These are phyloP conservation scores for Labeo calbasu DNA, from an alignment of 2,797 vertebrate species.

Conservation along the genomic window DNA sequence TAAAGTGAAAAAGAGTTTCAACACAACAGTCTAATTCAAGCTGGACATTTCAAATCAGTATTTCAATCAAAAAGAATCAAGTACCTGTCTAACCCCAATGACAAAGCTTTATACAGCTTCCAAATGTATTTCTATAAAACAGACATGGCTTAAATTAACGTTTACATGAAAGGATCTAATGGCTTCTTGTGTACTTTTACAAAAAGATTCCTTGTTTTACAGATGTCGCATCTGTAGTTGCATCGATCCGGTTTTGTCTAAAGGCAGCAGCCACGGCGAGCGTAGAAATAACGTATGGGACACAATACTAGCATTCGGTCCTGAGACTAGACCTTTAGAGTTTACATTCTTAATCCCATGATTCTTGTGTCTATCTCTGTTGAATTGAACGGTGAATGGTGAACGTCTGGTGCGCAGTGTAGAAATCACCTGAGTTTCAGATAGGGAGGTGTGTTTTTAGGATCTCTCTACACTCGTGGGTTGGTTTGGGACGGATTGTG, in stretches of 20 bases:
- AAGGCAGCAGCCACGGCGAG: conserved; percentile 61
- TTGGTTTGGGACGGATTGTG: conserved; percentile 38
- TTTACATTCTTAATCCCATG: conserved; percentile 71
- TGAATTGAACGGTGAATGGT: conserved; percentile 58
- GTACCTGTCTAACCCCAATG: conserved; percentile 65
- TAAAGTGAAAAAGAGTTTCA: conserved; percentile 76
- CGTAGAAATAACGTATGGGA: conserved; percentile 51
- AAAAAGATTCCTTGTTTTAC: conserved; percentile 62
- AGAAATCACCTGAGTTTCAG: conserved; percentile 92
- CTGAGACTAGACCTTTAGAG: conserved; percentile 42
- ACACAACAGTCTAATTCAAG: conserved; percentile 67
- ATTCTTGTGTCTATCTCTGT: conserved; percentile 55
- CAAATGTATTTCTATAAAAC: conserved; percentile 79
- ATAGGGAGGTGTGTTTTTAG: conserved; percentile 61
- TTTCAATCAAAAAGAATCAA: conserved; percentile 70
- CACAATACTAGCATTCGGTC: conserved; percentile 32
- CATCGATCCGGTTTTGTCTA: conserved; percentile 54
- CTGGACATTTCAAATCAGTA: conserved; percentile 72
- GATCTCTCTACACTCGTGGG: conserved; percentile 47
- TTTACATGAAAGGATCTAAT: conserved; percentile 71
- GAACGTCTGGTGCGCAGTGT: conserved; percentile 77
- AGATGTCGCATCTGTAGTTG: conserved; percentile 53
- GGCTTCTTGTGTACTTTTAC: conserved; percentile 67
- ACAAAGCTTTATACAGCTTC: conserved; percentile 75
- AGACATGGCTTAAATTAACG: conserved; percentile 78